These are phyloP conservation scores for Echeneis naucrates DNA, from an alignment of 2,797 vertebrate genomes.

Conservation along the genomic window DNA sequence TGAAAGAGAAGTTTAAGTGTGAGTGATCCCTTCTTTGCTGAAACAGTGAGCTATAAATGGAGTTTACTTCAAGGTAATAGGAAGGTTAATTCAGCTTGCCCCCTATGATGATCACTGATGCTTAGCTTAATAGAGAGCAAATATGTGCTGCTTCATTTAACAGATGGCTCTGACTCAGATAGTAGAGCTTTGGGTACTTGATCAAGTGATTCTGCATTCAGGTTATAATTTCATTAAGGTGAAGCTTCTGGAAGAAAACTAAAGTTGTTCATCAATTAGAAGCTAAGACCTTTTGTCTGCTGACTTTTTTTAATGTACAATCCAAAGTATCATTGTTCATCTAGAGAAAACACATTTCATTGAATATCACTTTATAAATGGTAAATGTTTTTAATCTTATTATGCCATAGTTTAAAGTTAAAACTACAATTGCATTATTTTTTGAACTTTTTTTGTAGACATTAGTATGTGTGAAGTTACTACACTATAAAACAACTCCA, in stretches of 20 bases:
- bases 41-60: slow-evolving; percentile 73
- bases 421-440: neutral
- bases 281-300: slow-evolving; percentile 23
- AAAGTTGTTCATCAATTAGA: slow-evolving; percentile 19
- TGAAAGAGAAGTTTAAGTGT: slow-evolving; percentile 40
- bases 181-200: slow-evolving; percentile 78
- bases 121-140: slow-evolving; percentile 83
- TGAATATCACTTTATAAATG: no score
- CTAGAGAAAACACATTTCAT: neutral
- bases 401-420: neutral
- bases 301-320: neutral
- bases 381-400: no score
- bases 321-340: neutral
- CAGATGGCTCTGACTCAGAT: slow-evolving; percentile 80
- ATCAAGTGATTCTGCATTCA: slow-evolving; percentile 77
- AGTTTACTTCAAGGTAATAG: slow-evolving; percentile 82
- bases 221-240: slow-evolving; percentile 79
- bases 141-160: slow-evolving; percentile 84
- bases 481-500: neutral
- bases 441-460: neutral
- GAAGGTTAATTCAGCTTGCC: slow-evolving; percentile 83
- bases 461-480: no score
- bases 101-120: slow-evolving; percentile 83
- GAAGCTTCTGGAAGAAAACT: slow-evolving; percentile 51
- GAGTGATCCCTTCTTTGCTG: slow-evolving; percentile 54